Evolutionary conservation across 2,113 vertebrate genomes (phyloP).

Genomic region (Myrmophylax atrothorax): DNA sequence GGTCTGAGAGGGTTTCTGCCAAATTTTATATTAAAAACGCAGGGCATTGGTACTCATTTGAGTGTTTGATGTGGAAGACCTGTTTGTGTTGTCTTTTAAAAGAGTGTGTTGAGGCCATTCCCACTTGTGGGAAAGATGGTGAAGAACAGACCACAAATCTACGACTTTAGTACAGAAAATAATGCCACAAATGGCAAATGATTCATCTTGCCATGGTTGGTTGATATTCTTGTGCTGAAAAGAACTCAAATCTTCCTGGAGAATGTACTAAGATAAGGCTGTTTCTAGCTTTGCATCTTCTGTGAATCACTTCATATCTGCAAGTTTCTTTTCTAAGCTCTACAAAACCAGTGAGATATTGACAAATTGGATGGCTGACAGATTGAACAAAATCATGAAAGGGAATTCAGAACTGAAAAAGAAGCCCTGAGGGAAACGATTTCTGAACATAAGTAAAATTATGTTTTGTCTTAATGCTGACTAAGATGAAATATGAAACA

Average conservation of each 20-base stretch:
- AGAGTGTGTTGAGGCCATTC: neutral
- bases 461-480: slow-evolving; percentile 18
- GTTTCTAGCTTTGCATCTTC: neutral
- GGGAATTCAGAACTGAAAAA: neutral
- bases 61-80: neutral
- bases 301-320: neutral
- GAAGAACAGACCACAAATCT: neutral
- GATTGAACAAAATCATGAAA: neutral
- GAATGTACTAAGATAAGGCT: neutral
- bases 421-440: neutral
- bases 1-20: neutral
- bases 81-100: neutral
- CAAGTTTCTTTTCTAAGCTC: neutral
- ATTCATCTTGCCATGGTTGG: neutral
- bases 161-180: neutral
- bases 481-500: neutral
- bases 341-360: neutral
- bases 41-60: neutral
- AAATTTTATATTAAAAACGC: neutral
- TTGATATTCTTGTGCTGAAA: slow-evolving; percentile 11
- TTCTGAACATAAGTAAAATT: neutral
- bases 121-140: neutral
- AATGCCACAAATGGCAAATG: slow-evolving; percentile 26
- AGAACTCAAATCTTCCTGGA: neutral
- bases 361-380: neutral